Evolutionary conservation across 2,888 invertebrate genomes (phyloP).

Genomic region (Andrena fulva): DNA sequence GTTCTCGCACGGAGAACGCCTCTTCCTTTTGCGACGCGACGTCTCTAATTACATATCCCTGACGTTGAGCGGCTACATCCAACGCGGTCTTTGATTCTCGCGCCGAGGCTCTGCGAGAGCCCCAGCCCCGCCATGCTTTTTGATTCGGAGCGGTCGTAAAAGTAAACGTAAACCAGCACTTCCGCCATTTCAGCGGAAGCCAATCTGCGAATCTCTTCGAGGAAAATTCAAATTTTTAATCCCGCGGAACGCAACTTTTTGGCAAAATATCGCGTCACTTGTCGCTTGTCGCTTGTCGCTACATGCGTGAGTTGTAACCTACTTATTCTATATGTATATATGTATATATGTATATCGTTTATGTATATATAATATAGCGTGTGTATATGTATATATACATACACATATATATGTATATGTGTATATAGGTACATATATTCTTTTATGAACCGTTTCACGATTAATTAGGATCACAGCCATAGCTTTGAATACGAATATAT

Average conservation of each 20-base stretch:
- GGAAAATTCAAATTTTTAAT: constrained; percentile 42
- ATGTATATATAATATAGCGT: constrained; percentile 45
- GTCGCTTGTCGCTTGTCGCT: constrained; percentile 58
- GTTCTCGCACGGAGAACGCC: constrained; percentile 14
- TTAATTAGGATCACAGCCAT: constrained; percentile 84
- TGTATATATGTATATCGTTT: constrained; percentile 33
- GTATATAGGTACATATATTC: constrained; percentile 66
- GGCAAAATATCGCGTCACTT: constrained; percentile 71
- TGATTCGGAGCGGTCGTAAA: constrained; percentile 8
- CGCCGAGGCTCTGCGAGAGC: not conserved
- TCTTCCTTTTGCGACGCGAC: not conserved
- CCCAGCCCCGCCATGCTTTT: not conserved
- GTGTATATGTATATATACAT: constrained; percentile 26
- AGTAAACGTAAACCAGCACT: constrained; percentile 11
- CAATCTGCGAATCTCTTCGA: constrained; percentile 1
- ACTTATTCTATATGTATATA: constrained; percentile 35
- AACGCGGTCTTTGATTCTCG: constrained; percentile 31
- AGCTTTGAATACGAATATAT: constrained; percentile 84
- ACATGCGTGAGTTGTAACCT: constrained; percentile 55
- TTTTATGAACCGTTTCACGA: constrained; percentile 77
- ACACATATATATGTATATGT: constrained; percentile 34
- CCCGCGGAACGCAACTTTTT: constrained; percentile 65
- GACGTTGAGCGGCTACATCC: constrained; percentile 6
- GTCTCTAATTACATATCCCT: not conserved
- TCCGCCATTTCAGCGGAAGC: not conserved